A percentile compares a stretch with the other conserved stretches of the same genome.
These are phyloP conservation scores for Ornithoptera priamus DNA, from an alignment of 2,888 invertebrate species.

Conservation along the genomic window DNA sequence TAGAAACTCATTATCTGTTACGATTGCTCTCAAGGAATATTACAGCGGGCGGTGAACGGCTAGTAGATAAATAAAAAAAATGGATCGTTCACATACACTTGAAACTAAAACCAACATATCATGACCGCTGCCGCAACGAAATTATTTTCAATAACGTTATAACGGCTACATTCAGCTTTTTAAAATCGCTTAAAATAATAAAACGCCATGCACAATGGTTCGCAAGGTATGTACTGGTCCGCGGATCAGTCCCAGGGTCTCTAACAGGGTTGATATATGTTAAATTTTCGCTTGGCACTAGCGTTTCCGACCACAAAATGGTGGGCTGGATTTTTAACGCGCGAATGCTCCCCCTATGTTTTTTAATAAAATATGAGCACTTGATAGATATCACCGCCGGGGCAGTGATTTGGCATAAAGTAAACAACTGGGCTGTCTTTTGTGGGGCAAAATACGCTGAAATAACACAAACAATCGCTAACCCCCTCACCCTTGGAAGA, in stretches of 20 bases:
- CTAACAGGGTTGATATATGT: conserved; percentile 8
- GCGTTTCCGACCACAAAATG: conserved; percentile 23
- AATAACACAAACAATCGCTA: conserved; percentile 73
- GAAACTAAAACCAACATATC: conserved; percentile 38
- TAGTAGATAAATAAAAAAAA: too few species aligned
- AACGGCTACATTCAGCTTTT: conserved; percentile 40
- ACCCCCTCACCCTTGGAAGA: conserved; percentile 48
- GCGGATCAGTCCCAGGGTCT: neutral
- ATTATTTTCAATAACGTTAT: conserved; percentile 44
- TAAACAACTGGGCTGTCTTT: conserved; percentile 71
- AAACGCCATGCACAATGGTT: conserved; percentile 28
- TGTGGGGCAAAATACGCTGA: conserved; percentile 68
- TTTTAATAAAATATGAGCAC: conserved; percentile 71
- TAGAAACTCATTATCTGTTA: too few species aligned
- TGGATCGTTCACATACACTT: too few species aligned
- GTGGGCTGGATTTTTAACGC: conserved; percentile 37
- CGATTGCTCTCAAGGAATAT: too few species aligned
- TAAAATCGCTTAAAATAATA: conserved; percentile 53
- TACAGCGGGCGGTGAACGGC: too few species aligned
- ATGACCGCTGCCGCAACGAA: conserved; percentile 30
- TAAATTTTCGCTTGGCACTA: conserved; percentile 28
- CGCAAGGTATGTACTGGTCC: neutral
- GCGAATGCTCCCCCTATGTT: conserved; percentile 57
- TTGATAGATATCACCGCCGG: conserved; percentile 71
- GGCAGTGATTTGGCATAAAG: conserved; percentile 76